Percentiles rank a stretch among this genome's conserved stretches.
Evolutionary conservation across 2,113 vertebrate species (phyloP).

Genomic region (Chelonoidis abingdonii): DNA sequence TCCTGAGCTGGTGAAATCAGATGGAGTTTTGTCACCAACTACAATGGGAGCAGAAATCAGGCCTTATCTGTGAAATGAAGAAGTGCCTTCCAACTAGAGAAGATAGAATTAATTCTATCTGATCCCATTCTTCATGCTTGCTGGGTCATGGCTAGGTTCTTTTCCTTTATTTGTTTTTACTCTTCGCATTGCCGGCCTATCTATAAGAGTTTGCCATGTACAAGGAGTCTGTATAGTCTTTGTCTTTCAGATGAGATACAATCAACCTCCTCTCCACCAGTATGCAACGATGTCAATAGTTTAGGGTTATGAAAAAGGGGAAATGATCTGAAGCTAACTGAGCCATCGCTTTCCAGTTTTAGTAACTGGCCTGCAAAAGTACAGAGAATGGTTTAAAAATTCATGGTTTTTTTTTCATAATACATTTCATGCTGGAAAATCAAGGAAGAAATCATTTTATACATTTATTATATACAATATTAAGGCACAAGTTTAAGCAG

Average conservation of each 20-base stretch:
- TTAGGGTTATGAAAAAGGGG: not conserved
- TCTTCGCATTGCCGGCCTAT: not conserved
- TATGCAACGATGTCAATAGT: not conserved
- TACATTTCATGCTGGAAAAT: slow-evolving; percentile 36
- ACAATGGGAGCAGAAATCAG: not conserved
- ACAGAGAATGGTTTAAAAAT: not conserved
- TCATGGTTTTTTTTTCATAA: not conserved
- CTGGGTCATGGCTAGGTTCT: not conserved
- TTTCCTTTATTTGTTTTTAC: not conserved
- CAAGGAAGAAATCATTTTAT: slow-evolving; percentile 65
- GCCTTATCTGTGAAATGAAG: not conserved
- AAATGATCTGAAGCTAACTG: not conserved
- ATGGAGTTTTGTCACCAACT: not conserved
- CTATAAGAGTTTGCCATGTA: not conserved
- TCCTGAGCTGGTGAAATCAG: not conserved
- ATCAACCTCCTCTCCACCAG: not conserved
- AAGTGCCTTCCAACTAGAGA: not conserved
- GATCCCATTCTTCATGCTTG: not conserved
- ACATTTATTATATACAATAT: slow-evolving; percentile 86
- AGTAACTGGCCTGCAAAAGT: not conserved
- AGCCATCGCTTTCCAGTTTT: not conserved
- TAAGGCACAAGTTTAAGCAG: slow-evolving; percentile 86
- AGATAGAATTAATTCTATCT: not conserved
- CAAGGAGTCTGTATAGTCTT: not conserved
- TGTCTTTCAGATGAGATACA: not conserved